phyloP scores from a whole-genome alignment of 2,797 vertebrate species.

The Tokudaia muenninki region DNA sequence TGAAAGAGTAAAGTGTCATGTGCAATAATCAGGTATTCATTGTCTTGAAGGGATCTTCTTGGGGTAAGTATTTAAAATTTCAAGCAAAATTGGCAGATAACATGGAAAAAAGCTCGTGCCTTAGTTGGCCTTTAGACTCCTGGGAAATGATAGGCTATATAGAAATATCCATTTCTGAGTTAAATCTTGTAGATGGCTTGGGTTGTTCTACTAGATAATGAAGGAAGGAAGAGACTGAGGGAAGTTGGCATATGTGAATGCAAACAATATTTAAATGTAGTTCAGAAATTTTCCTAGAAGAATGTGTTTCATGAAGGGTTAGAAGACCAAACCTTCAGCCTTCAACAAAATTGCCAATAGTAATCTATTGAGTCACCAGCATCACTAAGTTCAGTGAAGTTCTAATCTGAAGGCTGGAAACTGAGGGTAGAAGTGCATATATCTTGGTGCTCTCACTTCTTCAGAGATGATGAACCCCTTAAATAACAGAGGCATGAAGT shows the following conservation, averaged over 20 bases:
- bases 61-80: background rate
- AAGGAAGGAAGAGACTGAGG: background rate
- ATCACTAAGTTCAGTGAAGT: background rate
- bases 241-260: background rate
- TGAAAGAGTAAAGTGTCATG: background rate
- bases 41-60: background rate
- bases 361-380: background rate
- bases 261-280: background rate
- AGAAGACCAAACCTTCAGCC: background rate
- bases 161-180: background rate
- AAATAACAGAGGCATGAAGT: background rate
- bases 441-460: background rate
- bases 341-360: background rate
- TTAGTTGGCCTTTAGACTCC: background rate
- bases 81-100: background rate
- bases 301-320: background rate
- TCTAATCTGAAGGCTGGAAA: background rate
- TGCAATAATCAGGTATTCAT: background rate
- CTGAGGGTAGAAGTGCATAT: background rate
- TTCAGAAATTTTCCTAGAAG: background rate
- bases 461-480: background rate
- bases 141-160: background rate
- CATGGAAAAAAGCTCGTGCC: background rate
- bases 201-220: background rate
- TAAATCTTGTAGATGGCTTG: background rate